phyloP scores from a whole-genome alignment of 1,140 invertebrate species.

The Sarcophaga bullata region DNA sequence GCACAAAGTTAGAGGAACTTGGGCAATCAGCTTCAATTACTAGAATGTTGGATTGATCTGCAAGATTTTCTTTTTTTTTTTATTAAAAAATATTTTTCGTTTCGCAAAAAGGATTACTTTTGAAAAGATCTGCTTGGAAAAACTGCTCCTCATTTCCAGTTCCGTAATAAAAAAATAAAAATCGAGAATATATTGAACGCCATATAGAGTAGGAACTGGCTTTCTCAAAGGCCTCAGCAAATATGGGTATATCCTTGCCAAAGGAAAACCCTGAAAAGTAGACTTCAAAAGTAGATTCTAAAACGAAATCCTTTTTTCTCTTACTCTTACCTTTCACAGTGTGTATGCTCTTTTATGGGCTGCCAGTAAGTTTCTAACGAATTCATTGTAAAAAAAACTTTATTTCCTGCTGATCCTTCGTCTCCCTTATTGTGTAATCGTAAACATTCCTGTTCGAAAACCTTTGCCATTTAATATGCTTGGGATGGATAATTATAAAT shows the following conservation, averaged over 20 bases:
- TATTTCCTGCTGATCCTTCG: constrained; percentile 37
- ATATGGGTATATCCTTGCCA: constrained; percentile 55
- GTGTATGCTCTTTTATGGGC: constrained; percentile 54
- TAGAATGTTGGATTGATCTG: constrained; percentile 57
- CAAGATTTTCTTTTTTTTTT: background rate
- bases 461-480: constrained; percentile 42
- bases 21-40: constrained; percentile 48
- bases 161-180: constrained; percentile 55
- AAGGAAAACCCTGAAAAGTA: constrained; percentile 53
- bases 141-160: constrained; percentile 17
- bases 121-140: constrained; percentile 50
- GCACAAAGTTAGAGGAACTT: constrained; percentile 51
- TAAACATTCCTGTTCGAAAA: constrained; percentile 45
- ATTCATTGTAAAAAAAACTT: constrained; percentile 47
- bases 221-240: constrained; percentile 52
- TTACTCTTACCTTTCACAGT: constrained; percentile 58
- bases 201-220: constrained; percentile 57
- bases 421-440: constrained; percentile 45
- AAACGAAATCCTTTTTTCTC: background rate
- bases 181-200: constrained; percentile 53
- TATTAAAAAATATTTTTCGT: background rate
- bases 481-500: constrained; percentile 48
- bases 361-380: constrained; percentile 50
- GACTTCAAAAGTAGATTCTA: background rate
- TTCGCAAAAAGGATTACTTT: constrained; percentile 45